Conservation (phyloP, 1,140 invertebrate genomes). For the Choristoneura fumiferana region DNA sequence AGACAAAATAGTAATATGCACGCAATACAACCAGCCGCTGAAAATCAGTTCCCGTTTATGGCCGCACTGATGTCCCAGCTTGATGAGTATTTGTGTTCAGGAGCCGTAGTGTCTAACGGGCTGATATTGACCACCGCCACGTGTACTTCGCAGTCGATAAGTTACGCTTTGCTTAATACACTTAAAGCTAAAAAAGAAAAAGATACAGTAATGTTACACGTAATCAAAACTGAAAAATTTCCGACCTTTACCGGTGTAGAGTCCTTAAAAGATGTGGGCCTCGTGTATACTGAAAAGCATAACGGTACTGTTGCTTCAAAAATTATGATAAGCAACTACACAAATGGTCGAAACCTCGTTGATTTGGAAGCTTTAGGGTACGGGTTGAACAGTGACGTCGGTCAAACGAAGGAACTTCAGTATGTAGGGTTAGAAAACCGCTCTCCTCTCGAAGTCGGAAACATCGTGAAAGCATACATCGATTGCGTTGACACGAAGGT, state of each 20-base stretch:
- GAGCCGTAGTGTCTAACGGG: conserved; percentile 57
- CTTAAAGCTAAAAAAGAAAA: conserved; percentile 53
- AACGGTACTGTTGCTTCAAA: conserved; percentile 53
- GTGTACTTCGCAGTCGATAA: conserved; percentile 44
- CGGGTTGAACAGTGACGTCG: conserved; percentile 57
- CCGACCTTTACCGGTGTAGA: conserved; percentile 49
- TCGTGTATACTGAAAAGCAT: conserved; percentile 59
- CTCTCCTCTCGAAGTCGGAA: conserved; percentile 27
- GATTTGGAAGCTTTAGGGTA: conserved; percentile 58
- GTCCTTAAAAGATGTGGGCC: conserved; percentile 50
- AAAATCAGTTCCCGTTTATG: conserved; percentile 63
- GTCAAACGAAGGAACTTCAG: conserved; percentile 50
- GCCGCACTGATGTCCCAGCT: conserved; percentile 58
- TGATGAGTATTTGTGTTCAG: conserved; percentile 63
- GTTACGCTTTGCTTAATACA: conserved; percentile 54
- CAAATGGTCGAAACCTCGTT: conserved; percentile 30
- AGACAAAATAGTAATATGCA: conserved; percentile 55
- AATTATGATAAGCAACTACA: conserved; percentile 54
- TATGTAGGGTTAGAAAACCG: conserved; percentile 54
- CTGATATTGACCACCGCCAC: conserved; percentile 58
- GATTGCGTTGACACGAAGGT: conserved; percentile 66
- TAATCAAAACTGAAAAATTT: conserved; percentile 61
- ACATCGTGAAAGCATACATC: conserved; percentile 44
- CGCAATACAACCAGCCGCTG: conserved; percentile 45
- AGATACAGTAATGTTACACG: conserved; percentile 36